A percentile compares a stretch with the other conserved stretches of the same genome.
phyloP scores from a whole-genome alignment of 1,140 invertebrate genomes.

The Drosophila virilis region DNA sequence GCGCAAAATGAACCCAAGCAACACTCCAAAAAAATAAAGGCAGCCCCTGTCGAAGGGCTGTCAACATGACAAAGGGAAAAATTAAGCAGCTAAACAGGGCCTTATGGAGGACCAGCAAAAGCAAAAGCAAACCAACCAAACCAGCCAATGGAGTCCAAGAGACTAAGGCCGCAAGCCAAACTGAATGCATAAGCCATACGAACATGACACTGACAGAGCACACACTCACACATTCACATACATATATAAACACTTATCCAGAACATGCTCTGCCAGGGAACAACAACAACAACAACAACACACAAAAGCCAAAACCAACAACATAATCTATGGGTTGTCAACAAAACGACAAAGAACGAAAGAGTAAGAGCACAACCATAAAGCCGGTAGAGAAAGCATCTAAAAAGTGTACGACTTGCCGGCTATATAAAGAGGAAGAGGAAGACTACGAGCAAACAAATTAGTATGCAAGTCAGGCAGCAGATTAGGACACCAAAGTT shows the following conservation, averaged over 20 bases:
- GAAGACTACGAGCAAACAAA: slow-evolving; percentile 65
- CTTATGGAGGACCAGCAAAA: slow-evolving; percentile 68
- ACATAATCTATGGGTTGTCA: slow-evolving; percentile 83
- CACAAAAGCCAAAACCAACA: slow-evolving; percentile 76
- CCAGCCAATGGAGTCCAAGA: slow-evolving; percentile 37
- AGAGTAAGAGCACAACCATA: slow-evolving; percentile 52
- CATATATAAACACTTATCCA: slow-evolving; percentile 15
- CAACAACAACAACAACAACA: slow-evolving; percentile 34
- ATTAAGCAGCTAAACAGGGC: slow-evolving; percentile 81
- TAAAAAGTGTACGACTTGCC: slow-evolving; percentile 37
- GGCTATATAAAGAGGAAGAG: slow-evolving; percentile 1
- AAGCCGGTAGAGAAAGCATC: slow-evolving; percentile 56
- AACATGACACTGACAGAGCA: slow-evolving; percentile 28
- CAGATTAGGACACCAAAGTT: slow-evolving; percentile 83
- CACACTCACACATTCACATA: slow-evolving; percentile 8
- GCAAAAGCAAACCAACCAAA: slow-evolving; percentile 69
- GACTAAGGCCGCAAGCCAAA: slow-evolving; percentile 12
- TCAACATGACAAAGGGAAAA: slow-evolving; percentile 81
- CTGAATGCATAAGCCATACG: slow-evolving; percentile 18
- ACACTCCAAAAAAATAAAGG: slow-evolving; percentile 21
- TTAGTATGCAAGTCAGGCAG: slow-evolving; percentile 82
- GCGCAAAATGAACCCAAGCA: slow-evolving; percentile 64
- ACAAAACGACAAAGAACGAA: slow-evolving; percentile 47
- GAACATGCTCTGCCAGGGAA: slow-evolving; percentile 51
- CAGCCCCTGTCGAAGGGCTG: slow-evolving; percentile 62